phyloP scores from a whole-genome alignment of 2,797 vertebrate genomes.

The Nannoperca obscura region DNA sequence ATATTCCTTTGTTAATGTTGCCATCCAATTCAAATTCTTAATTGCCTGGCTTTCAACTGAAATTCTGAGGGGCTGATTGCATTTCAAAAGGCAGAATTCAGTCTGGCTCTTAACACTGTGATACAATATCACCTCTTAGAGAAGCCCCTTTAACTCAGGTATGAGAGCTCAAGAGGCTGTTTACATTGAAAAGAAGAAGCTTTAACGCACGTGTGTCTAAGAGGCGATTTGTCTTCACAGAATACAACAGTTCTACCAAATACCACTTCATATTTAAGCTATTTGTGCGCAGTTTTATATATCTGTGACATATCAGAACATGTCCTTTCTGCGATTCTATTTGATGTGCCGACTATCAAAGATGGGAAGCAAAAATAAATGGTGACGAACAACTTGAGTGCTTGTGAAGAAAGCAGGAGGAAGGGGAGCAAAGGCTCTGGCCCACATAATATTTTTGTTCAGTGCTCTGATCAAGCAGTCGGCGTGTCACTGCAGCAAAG shows the following conservation, averaged over 20 bases:
- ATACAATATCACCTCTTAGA: constrained; percentile 76
- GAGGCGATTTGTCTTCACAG: constrained; percentile 79
- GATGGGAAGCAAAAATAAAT: constrained; percentile 81
- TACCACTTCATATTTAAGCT: constrained; percentile 79
- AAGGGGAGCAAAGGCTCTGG: constrained; percentile 83
- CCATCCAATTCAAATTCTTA: constrained; percentile 78
- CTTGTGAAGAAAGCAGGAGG: constrained; percentile 69
- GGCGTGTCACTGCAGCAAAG: constrained; percentile 85
- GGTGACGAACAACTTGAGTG: constrained; percentile 77
- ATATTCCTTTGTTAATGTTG: constrained; percentile 76
- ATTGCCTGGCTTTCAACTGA: constrained; percentile 80
- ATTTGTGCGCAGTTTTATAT: constrained; percentile 77
- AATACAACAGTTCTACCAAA: constrained; percentile 77
- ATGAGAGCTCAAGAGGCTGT: constrained; percentile 82
- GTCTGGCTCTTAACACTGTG: constrained; percentile 75
- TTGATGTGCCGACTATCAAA: constrained; percentile 85
- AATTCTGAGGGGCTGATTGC: constrained; percentile 81
- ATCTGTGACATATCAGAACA: constrained; percentile 75
- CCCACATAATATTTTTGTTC: constrained; percentile 85
- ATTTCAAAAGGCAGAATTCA: constrained; percentile 83
- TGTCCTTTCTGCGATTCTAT: constrained; percentile 81
- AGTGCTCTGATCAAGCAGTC: constrained; percentile 83
- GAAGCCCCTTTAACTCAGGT: constrained; percentile 79
- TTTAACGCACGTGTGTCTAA: constrained; percentile 68
- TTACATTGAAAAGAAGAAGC: constrained; percentile 74